A percentile compares a stretch with the other conserved stretches of the same genome.
These are phyloP conservation scores for Tetrax tetrax DNA, from an alignment of 2,113 vertebrate genomes.

Conservation along the genomic window DNA sequence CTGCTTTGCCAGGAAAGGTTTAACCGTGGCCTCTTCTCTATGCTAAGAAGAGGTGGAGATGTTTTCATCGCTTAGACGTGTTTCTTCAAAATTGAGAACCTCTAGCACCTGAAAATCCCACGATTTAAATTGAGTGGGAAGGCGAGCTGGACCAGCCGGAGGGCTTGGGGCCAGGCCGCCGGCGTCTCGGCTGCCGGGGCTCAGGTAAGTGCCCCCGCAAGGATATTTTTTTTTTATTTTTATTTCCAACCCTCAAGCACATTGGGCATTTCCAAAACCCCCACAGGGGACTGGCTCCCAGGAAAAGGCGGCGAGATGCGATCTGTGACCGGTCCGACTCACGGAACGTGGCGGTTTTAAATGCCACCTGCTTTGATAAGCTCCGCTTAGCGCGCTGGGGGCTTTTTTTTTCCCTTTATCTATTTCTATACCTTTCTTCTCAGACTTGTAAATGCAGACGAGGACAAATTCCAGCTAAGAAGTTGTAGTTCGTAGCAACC, in stretches of 20 bases:
- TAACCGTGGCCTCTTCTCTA: background rate
- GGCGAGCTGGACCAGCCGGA: background rate
- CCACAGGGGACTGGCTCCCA: background rate
- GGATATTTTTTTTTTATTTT: background rate
- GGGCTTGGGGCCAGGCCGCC: background rate
- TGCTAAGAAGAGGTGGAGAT: background rate
- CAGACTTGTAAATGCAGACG: background rate
- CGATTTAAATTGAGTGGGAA: background rate
- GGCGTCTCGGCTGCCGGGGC: background rate
- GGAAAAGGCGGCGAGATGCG: background rate
- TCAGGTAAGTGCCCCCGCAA: background rate
- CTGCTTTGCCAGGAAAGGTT: background rate
- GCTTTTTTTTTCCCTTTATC: background rate
- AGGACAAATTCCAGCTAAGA: background rate
- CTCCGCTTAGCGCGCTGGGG: background rate
- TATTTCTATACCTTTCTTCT: background rate
- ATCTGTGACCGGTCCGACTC: background rate
- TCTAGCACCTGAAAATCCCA: background rate
- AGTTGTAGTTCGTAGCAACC: fast-evolving
- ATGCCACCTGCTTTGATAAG: background rate
- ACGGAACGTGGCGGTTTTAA: background rate
- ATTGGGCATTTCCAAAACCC: background rate
- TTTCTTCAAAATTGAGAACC: background rate
- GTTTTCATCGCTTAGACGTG: background rate
- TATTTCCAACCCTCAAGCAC: background rate